Base-by-base conservation (phyloP, 2,113 vertebrate genomes). In the Chaetodon trifascialis region DNA sequence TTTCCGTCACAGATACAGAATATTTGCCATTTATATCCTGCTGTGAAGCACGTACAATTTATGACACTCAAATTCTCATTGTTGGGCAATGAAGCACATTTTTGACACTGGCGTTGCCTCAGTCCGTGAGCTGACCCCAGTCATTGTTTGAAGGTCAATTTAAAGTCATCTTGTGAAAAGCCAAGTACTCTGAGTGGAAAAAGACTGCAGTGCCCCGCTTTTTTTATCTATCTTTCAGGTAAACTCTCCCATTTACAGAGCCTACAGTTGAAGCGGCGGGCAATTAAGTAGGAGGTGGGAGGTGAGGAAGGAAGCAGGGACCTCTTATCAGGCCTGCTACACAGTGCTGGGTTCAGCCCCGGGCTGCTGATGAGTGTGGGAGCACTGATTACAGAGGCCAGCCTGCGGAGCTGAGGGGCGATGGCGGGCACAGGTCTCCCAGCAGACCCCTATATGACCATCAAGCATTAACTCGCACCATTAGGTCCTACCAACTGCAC, bases 321-420 rank as follows among this genome's bases (percentile, higher is more conserved):
- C 69, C 83, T 88, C 87, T 93, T 93, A 92, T 93, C 90, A 84
- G 76, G 59, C 65, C 59, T 38, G 63, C 55, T 56, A 75, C 80
- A 83, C 71, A 51, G 83, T 59, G 66, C 54, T 6, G 34, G 68
- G 76, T 85, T 89, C 55, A 73, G 71, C 82, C 75, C 30, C 0
- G 5, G 76, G 86, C 65, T 73, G 73, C 68, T 63, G 86, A 80
- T 74, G 83, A 84, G 56, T 88, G 66, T 72, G 73, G 75, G 79
- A 74, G 71, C 44, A 15, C 73, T 77, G 84, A 94, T 90, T 92
- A 79, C 63, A 63, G 73, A 87, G 74, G 60, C 34, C 73, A 72
- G 85, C 60, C 70, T 70, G 44, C 66, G 84, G 80, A 78, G 74
- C 49, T 38, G 11, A 79, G 42, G 69, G 63, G 63, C 80, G 70